Evolutionary conservation across 1,140 invertebrate species (phyloP), one percentile per base, ranked within the genome.

Genomic region (Lepidotrigona ventralis): DNA sequence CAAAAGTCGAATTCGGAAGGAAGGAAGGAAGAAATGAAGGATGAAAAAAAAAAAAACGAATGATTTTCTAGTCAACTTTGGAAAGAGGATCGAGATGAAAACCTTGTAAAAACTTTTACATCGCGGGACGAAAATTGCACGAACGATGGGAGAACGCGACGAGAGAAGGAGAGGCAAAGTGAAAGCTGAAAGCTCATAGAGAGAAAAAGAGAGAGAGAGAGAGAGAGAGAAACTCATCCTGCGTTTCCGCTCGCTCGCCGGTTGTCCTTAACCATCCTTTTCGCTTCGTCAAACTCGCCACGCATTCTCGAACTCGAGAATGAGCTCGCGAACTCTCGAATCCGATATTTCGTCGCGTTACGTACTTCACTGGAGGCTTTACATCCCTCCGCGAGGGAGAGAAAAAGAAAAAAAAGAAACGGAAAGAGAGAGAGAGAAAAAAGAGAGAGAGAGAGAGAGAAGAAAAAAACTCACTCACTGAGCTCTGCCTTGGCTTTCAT

Each of bases 51-150:
- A 12, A 69, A 14, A 70, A 60, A 84, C 88, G 84, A 89, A 86
- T 75, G 83, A 87, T 90, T 86, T 46, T 82, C 77, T 78, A 84
- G 72, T 79, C n/a, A 83, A 84, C 71, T 85, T 87, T 12, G 26
- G 46, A 81, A 71, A 82, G 81, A 82, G 64, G 46, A 71, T 69
- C 86, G 85, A 75, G 81, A 91, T 87, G 88, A 87, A 88, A 90
- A 91, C 81, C 85, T 91, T 89, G 90, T 91, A 90, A 88, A 91
- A 91, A 91, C 83, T 91, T 91, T 86, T 69, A 77, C 80, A 90
- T 85, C 86, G 75, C 46, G 70, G 82, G 85, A 81, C 83, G 89
- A 90, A 91, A 90, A 89, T 90, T 89, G 83, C 79, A 58, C 63
- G 74, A 8, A 33, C 63, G 76, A 77, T 63, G 81, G 69, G 60